phyloP scores from a whole-genome alignment of 2,888 invertebrate species.

The Hipparchia sbordonii region DNA sequence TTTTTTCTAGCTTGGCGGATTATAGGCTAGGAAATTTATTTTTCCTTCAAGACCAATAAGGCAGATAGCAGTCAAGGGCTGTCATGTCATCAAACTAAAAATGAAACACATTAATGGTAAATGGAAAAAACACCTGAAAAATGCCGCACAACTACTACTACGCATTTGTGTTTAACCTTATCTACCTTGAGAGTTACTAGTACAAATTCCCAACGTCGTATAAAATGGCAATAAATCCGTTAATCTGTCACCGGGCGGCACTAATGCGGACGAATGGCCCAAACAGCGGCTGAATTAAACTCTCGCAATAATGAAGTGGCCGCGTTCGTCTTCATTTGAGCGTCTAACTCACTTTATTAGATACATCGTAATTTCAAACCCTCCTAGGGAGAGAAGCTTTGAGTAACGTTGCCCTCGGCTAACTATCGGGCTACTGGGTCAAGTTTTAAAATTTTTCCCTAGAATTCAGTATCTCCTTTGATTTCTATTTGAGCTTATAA shows the following conservation, averaged over 20 bases:
- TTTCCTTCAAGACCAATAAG: no score
- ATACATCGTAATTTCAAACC: slow-evolving; percentile 1
- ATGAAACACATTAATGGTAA: no score
- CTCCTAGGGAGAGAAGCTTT: background rate
- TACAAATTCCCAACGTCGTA: background rate
- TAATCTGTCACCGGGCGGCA: slow-evolving; percentile 62
- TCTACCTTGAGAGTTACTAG: background rate
- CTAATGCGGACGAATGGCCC: slow-evolving; percentile 75
- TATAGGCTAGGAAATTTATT: no score
- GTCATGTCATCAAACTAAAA: no score
- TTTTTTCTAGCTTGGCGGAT: no score
- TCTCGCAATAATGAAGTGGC: slow-evolving; percentile 72
- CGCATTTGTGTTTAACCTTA: background rate
- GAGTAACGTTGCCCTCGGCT: background rate
- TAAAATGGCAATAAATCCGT: slow-evolving; percentile 61
- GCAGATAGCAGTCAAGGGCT: no score
- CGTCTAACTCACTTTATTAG: slow-evolving; percentile 20
- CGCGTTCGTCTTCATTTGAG: slow-evolving; percentile 76
- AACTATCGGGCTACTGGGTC: background rate
- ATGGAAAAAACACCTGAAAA: no score
- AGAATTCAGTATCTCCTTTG: background rate
- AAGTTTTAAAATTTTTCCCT: background rate
- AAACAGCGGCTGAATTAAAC: slow-evolving; percentile 73
- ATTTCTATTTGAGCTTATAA: no score
- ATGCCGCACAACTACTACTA: background rate